Evolutionary conservation across 2,797 vertebrate species (phyloP), one percentile per base, ranked within the genome.

Genomic region (Gallinago solitaria): DNA sequence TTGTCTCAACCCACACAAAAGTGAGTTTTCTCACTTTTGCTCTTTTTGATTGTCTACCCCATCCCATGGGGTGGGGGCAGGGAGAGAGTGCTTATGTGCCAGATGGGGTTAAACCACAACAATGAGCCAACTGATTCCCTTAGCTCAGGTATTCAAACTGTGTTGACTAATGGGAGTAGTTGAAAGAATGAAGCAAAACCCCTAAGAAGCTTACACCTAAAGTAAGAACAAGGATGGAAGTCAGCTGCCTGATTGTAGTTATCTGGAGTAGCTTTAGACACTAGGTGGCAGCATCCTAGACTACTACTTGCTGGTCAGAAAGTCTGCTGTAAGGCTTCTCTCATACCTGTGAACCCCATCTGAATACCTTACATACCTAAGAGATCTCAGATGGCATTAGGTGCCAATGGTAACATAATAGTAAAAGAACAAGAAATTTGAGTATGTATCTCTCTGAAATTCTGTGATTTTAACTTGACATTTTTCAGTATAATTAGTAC

Each of bases 381-480:
- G 47, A 16, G 33, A 16, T n/a, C 33, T 71, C 48, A 47, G 45
- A 47, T 23, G 45, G 45, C 45, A 48, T 23, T 77, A 24, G 9
- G 8, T 67, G 7, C 7, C 35, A 60, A 45, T 51, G 14, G 18
- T 15, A 61, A 73, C 12, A 39, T 53, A 79, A 63, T 23, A 1
- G 3, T 80, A 74, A 69, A 53, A 61, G 23, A 83, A 19, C 20
- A 79, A 23, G 9, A 23, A 82, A 84, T 1, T 1, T 56, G 24
- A 61, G 12, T 28, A 27, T 0, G 0, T 59, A 23, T 2, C 2
- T 51, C 81, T 68, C 30, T 8, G 32, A 53, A 13, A 8, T 68
- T 39, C 47, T 61, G 11, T 13, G 60, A 65, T 57, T 65, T 27
- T 47, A 47, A 33, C 15, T 65, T 32, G 9, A 54, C 6, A 9